These are phyloP conservation scores for Oophaga sylvatica DNA, from an alignment of 2,797 vertebrate genomes.

Conservation along the genomic window DNA sequence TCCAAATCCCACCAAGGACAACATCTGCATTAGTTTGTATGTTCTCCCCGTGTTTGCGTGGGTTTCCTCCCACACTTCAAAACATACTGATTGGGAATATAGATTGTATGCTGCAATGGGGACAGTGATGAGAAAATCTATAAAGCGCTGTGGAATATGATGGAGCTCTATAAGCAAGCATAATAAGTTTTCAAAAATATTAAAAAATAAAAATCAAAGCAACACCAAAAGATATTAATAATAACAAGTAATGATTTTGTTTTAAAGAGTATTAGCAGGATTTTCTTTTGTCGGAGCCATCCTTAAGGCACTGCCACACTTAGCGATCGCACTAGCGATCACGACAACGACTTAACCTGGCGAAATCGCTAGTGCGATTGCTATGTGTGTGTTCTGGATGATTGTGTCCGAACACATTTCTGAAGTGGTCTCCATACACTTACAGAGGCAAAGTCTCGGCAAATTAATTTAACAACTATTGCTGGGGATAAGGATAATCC, in stretches of 20 bases:
- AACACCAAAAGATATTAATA: neutral
- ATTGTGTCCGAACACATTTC: conserved; percentile 26
- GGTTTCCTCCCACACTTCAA: too few species aligned
- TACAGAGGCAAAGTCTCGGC: conserved; percentile 43
- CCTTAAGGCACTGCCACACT: neutral
- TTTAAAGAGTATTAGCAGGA: conserved; percentile 18
- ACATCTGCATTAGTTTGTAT: too few species aligned
- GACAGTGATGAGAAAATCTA: too few species aligned
- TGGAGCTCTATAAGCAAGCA: too few species aligned
- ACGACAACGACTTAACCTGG: too few species aligned
- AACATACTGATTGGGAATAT: too few species aligned
- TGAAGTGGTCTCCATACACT: conserved; percentile 43
- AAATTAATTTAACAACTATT: conserved; percentile 60
- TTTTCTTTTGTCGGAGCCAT: neutral
- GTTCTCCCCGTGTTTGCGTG: too few species aligned
- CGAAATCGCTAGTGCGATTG: too few species aligned
- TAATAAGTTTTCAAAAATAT: neutral
- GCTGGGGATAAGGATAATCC: conserved; percentile 57
- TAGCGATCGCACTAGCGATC: too few species aligned
- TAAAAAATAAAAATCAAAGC: conserved; percentile 5
- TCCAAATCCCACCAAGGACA: too few species aligned
- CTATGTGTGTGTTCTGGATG: neutral
- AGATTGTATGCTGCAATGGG: too few species aligned
- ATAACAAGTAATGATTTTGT: neutral
- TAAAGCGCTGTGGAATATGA: too few species aligned